Conservation (phyloP, 2,113 vertebrate genomes). For the Poeciliopsis retropinna region DNA sequence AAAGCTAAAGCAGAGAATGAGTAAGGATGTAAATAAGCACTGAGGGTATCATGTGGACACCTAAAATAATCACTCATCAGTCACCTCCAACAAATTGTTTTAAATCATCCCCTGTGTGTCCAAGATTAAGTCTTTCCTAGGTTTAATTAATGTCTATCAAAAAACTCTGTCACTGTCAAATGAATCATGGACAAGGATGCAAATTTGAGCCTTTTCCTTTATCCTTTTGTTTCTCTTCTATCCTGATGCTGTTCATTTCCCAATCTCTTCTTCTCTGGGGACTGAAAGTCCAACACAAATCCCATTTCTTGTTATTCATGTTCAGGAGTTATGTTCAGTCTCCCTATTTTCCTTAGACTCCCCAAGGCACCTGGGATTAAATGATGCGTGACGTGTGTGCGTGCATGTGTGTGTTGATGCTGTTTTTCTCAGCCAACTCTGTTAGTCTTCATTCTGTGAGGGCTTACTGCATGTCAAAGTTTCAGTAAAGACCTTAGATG, state of each 20-base stretch:
- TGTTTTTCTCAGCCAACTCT: conserved; percentile 9
- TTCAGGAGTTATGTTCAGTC: conserved; percentile 72
- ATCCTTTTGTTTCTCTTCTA: conserved; percentile 51
- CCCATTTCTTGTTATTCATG: conserved; percentile 66
- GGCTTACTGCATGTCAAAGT: conserved; percentile 37
- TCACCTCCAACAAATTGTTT: conserved; percentile 32
- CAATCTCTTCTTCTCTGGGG: conserved; percentile 43
- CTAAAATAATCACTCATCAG: conserved; percentile 49
- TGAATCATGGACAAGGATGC: conserved; percentile 47
- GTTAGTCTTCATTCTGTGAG: conserved; percentile 29
- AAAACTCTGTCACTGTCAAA: conserved; percentile 42
- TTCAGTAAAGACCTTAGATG: conserved; percentile 31
- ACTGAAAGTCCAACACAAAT: conserved; percentile 62
- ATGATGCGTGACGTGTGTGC: conserved; percentile 46
- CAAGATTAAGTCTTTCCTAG: conserved; percentile 54
- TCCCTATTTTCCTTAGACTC: conserved; percentile 65
- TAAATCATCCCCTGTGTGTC: conserved; percentile 35
- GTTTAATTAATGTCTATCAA: conserved; percentile 59
- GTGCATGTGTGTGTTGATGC: not conserved
- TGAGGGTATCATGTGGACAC: conserved; percentile 24
- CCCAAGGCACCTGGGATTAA: conserved; percentile 71
- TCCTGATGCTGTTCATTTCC: conserved; percentile 49
- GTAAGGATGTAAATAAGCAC: conserved; percentile 38
- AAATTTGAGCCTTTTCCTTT: conserved; percentile 47
- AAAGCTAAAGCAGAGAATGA: conserved; percentile 35